Evolutionary conservation across 2,113 vertebrate species (phyloP).

Genomic region (Montifringilla adamsi): DNA sequence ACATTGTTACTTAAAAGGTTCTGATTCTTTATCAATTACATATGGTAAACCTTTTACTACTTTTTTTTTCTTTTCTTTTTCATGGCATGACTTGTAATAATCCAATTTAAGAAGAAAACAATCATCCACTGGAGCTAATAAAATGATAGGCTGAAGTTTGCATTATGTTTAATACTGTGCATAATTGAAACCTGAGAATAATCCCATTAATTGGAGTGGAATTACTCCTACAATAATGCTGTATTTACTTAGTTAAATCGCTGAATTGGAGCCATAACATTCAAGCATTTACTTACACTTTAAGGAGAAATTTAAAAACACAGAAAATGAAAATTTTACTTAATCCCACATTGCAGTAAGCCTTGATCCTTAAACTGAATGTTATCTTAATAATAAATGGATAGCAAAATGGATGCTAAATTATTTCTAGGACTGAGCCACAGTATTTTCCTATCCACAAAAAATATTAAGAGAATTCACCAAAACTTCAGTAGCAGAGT

Average conservation of each 20-base stretch:
- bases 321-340: background rate
- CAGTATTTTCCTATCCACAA: background rate
- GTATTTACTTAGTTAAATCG: background rate
- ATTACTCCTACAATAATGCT: background rate
- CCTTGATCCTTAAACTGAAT: background rate
- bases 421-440: background rate
- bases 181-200: background rate
- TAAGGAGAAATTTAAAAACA: background rate
- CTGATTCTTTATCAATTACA: background rate
- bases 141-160: background rate
- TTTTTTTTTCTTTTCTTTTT: background rate
- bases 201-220: background rate
- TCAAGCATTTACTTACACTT: background rate
- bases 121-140: background rate
- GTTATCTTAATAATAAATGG: background rate
- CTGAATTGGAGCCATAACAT: background rate
- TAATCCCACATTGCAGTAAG: background rate
- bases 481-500: background rate
- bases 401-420: background rate
- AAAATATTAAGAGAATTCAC: background rate
- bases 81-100: background rate
- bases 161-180: background rate
- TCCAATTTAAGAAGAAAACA: background rate
- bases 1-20: background rate
- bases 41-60: background rate